Conservation (phyloP, 1,140 invertebrate genomes). For the Papilio xuthus region DNA sequence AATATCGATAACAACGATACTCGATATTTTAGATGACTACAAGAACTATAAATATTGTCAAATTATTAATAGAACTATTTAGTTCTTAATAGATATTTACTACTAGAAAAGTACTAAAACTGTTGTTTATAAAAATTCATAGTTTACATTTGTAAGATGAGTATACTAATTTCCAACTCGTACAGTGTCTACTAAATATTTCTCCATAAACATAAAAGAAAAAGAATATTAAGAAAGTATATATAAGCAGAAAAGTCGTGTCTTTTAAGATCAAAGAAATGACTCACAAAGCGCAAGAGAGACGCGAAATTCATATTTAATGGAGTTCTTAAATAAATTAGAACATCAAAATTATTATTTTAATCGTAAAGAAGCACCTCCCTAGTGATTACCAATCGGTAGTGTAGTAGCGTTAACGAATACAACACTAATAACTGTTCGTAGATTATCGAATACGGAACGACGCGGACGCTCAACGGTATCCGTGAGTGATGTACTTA, state of each 20-base stretch:
- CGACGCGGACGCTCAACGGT: slow-evolving; percentile 46
- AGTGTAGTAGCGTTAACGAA: slow-evolving; percentile 33
- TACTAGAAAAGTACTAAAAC: no score
- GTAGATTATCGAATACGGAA: slow-evolving; percentile 47
- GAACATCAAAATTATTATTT: neutral
- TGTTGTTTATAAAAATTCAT: no score
- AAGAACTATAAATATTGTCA: neutral
- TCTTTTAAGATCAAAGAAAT: neutral
- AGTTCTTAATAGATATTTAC: no score
- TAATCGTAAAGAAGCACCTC: slow-evolving; percentile 17
- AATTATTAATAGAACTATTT: no score
- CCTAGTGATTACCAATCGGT: slow-evolving; percentile 34
- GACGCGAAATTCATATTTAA: neutral
- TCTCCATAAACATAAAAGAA: neutral
- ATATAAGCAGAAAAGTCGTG: neutral
- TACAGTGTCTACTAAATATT: no score
- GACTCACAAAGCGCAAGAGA: neutral
- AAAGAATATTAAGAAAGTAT: neutral
- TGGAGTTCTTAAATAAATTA: neutral
- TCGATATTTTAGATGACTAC: neutral
- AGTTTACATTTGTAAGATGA: no score
- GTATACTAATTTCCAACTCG: no score
- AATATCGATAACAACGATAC: neutral
- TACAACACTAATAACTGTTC: slow-evolving; percentile 40
- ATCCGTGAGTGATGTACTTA: slow-evolving; percentile 41